Conservation (phyloP, 2,797 vertebrate genomes). For the Lagodon rhomboides region DNA sequence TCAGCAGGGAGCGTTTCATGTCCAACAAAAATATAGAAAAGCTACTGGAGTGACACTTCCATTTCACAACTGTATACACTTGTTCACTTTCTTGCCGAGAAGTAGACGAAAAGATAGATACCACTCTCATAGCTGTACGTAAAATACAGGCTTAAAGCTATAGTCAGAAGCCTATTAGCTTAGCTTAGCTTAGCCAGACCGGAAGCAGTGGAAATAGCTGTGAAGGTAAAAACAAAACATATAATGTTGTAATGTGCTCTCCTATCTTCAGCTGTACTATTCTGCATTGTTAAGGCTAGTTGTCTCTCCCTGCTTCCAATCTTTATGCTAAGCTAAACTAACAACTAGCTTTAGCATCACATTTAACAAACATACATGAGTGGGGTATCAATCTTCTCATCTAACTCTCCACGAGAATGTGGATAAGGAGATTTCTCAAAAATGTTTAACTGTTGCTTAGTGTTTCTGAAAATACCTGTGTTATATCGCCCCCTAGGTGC, state of each 20-base stretch:
- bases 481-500: slow-evolving; percentile 82
- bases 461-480: background rate
- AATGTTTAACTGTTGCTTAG: background rate
- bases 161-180: background rate
- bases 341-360: background rate
- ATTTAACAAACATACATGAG: background rate
- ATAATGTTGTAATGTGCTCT: background rate
- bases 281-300: background rate
- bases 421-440: too few species aligned
- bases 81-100: too few species aligned
- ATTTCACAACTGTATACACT: too few species aligned
- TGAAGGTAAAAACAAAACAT: background rate
- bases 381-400: background rate
- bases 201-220: background rate
- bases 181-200: background rate
- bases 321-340: background rate
- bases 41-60: too few species aligned
- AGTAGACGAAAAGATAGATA: background rate
- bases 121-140: too few species aligned
- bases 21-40: too few species aligned
- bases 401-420: too few species aligned
- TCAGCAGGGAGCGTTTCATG: too few species aligned
- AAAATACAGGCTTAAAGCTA: too few species aligned
- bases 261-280: background rate
- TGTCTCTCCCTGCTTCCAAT: background rate